Base-by-base conservation (phyloP, 2,113 vertebrate genomes). In the Hypanus sabinus region DNA sequence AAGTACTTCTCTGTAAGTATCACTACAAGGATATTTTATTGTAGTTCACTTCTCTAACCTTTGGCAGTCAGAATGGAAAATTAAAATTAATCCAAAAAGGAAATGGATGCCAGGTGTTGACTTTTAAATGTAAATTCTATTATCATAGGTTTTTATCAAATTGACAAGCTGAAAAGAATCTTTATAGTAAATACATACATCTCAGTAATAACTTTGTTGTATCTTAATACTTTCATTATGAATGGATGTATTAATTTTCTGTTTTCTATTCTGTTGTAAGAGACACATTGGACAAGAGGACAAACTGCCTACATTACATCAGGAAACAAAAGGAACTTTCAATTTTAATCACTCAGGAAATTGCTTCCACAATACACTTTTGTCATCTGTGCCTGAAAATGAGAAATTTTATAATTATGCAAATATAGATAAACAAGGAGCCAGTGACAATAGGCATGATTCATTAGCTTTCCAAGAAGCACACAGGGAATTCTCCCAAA, bases 1-100 rank as follows among this genome's bases (percentile, higher is more conserved):
- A 98, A 98, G 24, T 98, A 98, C 94, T 98, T 98, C 94, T 96
- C 98, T 95, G 98, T 99, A 95, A 98, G 98, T 96, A 60, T 77
- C 0, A 38, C 93, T 65, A 68, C 0, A 14, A 14, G 70, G 24
- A 93, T 93, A 7, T 27, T 38, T 93, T 38, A 73, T 91, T 73
- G 36, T 27, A 73, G n/a, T 55, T 8, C 33, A 55, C 24, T 71
- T 38, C 36, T 46, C 46, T 93, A 46, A 93, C 22, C 24, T 93
- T 75, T 46, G 70, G 36, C 68, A 93, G 91, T 46, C 91, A 55
- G 73, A 27, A 46, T 71, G 71, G 14, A 5, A 93, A 93, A 75
- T 93, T 38, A 93, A 73, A 75, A 24, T 73, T 93, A 93, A 75
- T 55, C 68, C 36, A 27, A 93, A 93, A 36, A 27, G 68, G 91